These are phyloP conservation scores for Eilema depressum DNA, from an alignment of 2,888 invertebrate genomes.

Conservation along the genomic window DNA sequence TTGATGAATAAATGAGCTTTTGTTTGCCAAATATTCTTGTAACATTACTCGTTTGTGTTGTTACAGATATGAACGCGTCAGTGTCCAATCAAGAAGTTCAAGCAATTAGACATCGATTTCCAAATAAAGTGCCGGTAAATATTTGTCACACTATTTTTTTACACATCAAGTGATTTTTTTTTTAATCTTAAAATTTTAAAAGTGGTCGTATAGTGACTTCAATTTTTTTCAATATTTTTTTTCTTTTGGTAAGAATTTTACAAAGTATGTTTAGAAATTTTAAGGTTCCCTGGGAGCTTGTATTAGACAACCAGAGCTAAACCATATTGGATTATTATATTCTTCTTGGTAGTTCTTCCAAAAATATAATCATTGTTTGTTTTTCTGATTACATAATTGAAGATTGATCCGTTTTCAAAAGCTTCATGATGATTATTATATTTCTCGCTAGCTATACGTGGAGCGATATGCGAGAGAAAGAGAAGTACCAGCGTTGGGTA, in stretches of 20 bases:
- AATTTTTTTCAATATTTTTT: not conserved
- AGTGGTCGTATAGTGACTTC: not conserved
- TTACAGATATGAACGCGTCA: slow-evolving; percentile 66
- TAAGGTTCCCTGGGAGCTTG: not conserved
- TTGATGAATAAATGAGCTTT: not conserved
- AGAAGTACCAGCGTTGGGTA: slow-evolving; percentile 91
- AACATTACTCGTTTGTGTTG: slow-evolving; percentile 25
- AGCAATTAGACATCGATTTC: slow-evolving; percentile 91
- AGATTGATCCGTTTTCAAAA: too few relatives aligned
- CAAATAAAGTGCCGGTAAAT: slow-evolving; percentile 93
- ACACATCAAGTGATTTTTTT: not conserved
- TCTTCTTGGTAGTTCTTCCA: not conserved
- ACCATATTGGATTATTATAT: not conserved
- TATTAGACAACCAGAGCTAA: too few relatives aligned
- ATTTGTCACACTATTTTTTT: not conserved
- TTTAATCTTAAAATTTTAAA: not conserved
- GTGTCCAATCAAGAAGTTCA: slow-evolving; percentile 88
- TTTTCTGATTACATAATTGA: too few relatives aligned
- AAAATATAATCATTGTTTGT: not conserved
- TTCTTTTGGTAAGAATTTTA: too few relatives aligned
- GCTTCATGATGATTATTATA: slow-evolving; percentile 1
- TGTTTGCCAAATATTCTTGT: slow-evolving; percentile 2
- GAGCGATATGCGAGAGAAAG: slow-evolving; percentile 92
- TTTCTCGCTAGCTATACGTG: slow-evolving; percentile 89
- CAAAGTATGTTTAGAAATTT: not conserved